Evolutionary conservation across 2,113 vertebrate genomes (phyloP), one percentile per base, ranked within the genome.

Genomic region (Hylia prasina): DNA sequence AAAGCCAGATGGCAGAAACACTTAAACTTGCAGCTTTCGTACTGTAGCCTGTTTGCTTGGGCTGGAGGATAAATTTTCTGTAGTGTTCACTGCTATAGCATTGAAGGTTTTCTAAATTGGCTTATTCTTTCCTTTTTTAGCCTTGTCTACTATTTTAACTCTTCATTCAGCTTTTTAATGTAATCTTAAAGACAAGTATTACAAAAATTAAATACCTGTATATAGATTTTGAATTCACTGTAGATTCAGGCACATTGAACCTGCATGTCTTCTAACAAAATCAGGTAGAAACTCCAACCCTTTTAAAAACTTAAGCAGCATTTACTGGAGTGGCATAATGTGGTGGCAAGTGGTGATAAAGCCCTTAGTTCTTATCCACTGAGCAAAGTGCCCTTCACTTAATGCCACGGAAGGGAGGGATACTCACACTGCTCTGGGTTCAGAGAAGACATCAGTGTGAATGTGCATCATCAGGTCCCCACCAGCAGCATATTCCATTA

Each of bases 381-480:
- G 81, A 82, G 35, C 56, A 44, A 70, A 71, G 28, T 4, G 30
- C 57, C 73, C 69, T 70, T 70, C 47, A 7, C 15, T 42, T 13
- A 30, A 23, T 20, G 69, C 40, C 69, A n/a, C 22, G 15, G 28
- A 27, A 48, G 37, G 42, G n/a, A 28, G 16, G 65, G 80, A 82
- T 87, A 99, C 99, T 99, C 97, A 99, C 99, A 99, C 98, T 92
- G 99, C 99, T 93, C 99, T 98, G n/a, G 99, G 98, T 96, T 99
- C 99, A 37, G 99, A 99, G 98, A 99, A 99, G 84, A 99, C 99
- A 48, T 99, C 99, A 5, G 99, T 99, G 61, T 99, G 99, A 94
- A 99, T 99, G 98, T 99, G 99, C 99, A 99, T 99, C 99, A 99
- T 99, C 84, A 99, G 98, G 96, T 99, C 99, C 42, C 99, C 99